Base-by-base conservation (phyloP, 2,113 vertebrate species). In the Nibea albiflora region DNA sequence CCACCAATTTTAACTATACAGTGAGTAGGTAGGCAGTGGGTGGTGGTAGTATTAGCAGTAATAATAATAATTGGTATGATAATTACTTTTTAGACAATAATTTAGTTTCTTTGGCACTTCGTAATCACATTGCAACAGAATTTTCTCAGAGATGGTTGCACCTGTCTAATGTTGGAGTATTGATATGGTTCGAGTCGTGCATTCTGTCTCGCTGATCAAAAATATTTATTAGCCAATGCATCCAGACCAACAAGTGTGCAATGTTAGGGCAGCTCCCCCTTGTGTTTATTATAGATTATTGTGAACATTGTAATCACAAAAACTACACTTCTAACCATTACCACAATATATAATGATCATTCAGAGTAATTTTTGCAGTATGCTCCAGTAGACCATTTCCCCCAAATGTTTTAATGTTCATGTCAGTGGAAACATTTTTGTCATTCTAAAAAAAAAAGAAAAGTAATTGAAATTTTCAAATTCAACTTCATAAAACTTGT, bases 361-460 rank as follows among this genome's bases (percentile, higher is more conserved):
- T 53, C 16, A 15, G 8, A 4, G 1, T 26, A 1, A 26, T 68
- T 16, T 44, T 20, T n/a, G 44, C 14, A 39, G 17, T 12, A 35
- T 47, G 35, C 17, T 28, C 22, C 4, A 20, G 11, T 31, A 54
- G 31, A 2, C 9, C n/a, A 42, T 54, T 24, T 15, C 11, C 16
- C 26, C 14, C 24, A 5, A 9, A 9, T 24, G 35, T 31, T 50
- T 49, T 6, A 15, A 61, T n/a, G 4, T 54, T 46, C 0, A 66
- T 57, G 15, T 35, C 9, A 49, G 22, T 19, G 16, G 3, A 19
- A 50, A 52, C 39, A 22, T 12, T 1, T 52, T 11, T 53, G 72
- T 49, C 8, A 39, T 53, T 31, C 35, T 39, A 39, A 68, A 74
- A 81, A 28, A 3, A 35, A 39, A 68, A 74, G 74, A 28, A 3